Evolutionary conservation across 2,797 vertebrate genomes (phyloP).

Genomic region (Leuciscus waleckii): DNA sequence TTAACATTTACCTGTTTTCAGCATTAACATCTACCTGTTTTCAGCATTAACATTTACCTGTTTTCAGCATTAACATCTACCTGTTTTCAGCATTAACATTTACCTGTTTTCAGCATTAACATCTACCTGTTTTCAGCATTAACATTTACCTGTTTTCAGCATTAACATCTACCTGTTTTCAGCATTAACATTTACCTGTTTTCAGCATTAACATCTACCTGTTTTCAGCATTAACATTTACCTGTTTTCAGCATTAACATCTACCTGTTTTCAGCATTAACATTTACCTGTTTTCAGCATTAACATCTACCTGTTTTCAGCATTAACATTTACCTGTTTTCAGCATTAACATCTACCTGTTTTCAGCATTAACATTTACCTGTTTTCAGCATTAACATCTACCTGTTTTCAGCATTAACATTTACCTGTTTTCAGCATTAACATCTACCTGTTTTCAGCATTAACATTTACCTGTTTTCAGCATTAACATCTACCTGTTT

Average conservation of each 20-base stretch:
- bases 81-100: conserved; percentile 82
- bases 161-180: conserved; percentile 79
- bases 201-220: conserved; percentile 73
- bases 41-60: no score
- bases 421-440: no score
- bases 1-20: no score
- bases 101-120: not conserved
- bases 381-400: not conserved
- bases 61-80: conserved; percentile 67
- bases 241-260: not conserved
- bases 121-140: conserved; percentile 81
- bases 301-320: conserved; percentile 78
- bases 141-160: no score
- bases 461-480: no score
- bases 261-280: conserved; percentile 84
- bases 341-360: conserved; percentile 73
- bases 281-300: no score
- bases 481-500: conserved; percentile 74
- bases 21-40: conserved; percentile 74
- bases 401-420: conserved; percentile 86
- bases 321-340: no score
- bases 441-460: conserved; percentile 80
- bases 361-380: no score
- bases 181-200: no score
- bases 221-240: no score